Evolutionary conservation across 2,888 invertebrate species (phyloP).

Genomic region (Drosophila parthenogenetica): DNA sequence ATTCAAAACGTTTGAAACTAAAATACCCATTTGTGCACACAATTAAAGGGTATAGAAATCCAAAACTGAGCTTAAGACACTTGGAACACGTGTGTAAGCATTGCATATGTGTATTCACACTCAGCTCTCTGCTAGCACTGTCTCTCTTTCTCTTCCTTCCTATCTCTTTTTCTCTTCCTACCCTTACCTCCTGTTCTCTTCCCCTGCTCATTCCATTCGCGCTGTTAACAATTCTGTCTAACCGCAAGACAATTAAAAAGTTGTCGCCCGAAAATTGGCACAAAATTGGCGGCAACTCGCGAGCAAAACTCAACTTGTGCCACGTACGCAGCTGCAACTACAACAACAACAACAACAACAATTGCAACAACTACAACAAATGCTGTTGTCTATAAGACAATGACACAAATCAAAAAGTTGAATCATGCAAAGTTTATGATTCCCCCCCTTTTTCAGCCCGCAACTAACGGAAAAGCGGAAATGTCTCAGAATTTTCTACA

Average conservation of each 20-base stretch:
- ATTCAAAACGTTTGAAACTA: too few relatives aligned
- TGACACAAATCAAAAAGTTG: conserved; percentile 75
- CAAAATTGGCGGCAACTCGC: conserved; percentile 60
- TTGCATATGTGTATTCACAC: neutral
- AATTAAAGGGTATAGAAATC: neutral
- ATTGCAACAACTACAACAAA: conserved; percentile 10
- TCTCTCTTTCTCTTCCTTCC: neutral
- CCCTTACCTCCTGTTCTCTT: too few relatives aligned
- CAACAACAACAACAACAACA: conserved; percentile 21
- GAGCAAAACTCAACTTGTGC: conserved; percentile 67
- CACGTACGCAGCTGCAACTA: conserved; percentile 61
- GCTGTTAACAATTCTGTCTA: conserved; percentile 17
- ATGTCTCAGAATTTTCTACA: conserved; percentile 13
- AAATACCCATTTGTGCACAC: neutral
- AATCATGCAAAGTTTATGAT: conserved; percentile 48
- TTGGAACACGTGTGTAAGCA: neutral
- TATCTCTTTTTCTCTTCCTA: neutral
- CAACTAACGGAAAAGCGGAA: conserved; percentile 19
- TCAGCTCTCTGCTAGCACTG: neutral
- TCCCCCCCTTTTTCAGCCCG: neutral
- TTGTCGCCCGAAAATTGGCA: conserved; percentile 62
- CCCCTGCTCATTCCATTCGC: neutral
- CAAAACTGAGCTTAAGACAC: neutral
- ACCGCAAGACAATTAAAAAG: conserved; percentile 75
- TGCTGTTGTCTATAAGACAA: conserved; percentile 52